These are phyloP conservation scores for Rattus norvegicus DNA, from an alignment of 2,113 vertebrate genomes.

Conservation along the genomic window GRCr8 NC_086022.1:169107001-169107500, in stretches of 20 bases:
- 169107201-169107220: background rate
- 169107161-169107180: background rate
- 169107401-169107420: background rate
- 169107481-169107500: background rate
- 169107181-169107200: background rate
- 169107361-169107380: conserved; percentile 1
- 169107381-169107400: background rate
- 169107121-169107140: background rate
- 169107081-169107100: no score
- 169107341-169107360: background rate
- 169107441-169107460: background rate
- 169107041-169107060: no score
- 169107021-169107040: no score
- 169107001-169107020: no score
- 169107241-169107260: background rate
- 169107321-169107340: background rate
- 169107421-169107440: conserved; percentile 19
- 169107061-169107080: no score
- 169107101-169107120: no score
- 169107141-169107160: background rate
- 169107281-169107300: background rate
- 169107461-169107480: conserved; percentile 26
- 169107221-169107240: background rate
- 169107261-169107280: background rate
- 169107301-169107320: background rate